These are phyloP conservation scores for Zaprionus inermis DNA, from an alignment of 1,140 invertebrate genomes.

Conservation along the genomic window DNA sequence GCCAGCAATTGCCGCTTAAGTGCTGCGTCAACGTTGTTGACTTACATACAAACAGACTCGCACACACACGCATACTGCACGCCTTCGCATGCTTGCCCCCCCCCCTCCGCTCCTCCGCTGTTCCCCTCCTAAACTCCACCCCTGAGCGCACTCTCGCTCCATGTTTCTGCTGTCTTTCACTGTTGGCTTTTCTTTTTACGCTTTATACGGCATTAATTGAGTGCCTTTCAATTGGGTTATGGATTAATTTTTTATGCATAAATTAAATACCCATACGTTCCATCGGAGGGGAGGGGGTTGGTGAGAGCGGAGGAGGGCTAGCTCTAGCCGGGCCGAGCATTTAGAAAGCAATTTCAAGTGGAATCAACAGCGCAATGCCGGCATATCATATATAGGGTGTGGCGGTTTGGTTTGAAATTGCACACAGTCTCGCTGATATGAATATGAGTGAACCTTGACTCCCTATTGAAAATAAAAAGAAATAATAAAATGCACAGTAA, in stretches of 20 bases:
- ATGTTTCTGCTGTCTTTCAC: slow-evolving; percentile 72
- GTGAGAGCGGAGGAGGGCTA: neutral
- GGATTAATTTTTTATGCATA: slow-evolving; percentile 82
- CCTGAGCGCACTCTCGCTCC: slow-evolving; percentile 62
- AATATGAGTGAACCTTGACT: slow-evolving; percentile 23
- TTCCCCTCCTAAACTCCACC: slow-evolving; percentile 11
- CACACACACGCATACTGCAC: slow-evolving; percentile 20
- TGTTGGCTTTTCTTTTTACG: slow-evolving; percentile 76
- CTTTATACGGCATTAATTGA: slow-evolving; percentile 80
- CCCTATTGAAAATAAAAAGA: neutral
- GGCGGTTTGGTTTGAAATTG: slow-evolving; percentile 35
- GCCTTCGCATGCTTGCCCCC: slow-evolving; percentile 18
- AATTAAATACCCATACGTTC: slow-evolving; percentile 76
- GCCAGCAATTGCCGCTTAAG: slow-evolving; percentile 79
- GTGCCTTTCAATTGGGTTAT: slow-evolving; percentile 81
- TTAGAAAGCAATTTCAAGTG: slow-evolving; percentile 81
- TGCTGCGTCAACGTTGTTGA: slow-evolving; percentile 80
- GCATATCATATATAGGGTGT: slow-evolving; percentile 47
- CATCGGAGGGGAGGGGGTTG: neutral
- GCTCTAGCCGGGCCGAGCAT: slow-evolving; percentile 45
- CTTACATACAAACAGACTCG: slow-evolving; percentile 53
- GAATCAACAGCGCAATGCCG: slow-evolving; percentile 4
- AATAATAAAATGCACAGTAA: neutral
- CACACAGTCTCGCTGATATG: slow-evolving; percentile 19
- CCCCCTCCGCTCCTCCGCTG: too few relatives aligned